These are phyloP conservation scores for Ochotona curzoniae DNA, from an alignment of 2,113 vertebrate species.

Conservation along the genomic window DNA sequence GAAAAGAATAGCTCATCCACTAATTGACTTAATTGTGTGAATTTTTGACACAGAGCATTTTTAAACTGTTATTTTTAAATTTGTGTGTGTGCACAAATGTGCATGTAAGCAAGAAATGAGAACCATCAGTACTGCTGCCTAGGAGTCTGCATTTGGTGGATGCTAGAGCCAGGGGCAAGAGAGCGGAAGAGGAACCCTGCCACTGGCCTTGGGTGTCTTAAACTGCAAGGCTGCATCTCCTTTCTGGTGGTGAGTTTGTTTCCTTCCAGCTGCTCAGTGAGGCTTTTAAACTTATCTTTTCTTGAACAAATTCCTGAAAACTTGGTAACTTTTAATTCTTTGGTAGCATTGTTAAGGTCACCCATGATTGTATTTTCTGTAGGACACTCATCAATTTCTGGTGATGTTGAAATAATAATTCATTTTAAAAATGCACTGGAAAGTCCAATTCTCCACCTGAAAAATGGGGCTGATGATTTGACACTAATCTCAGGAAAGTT, in stretches of 20 bases:
- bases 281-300: not conserved
- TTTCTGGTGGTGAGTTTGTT: not conserved
- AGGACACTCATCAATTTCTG: conserved; percentile 66
- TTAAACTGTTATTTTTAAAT: no score
- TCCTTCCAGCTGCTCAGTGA: not conserved
- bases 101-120: no score
- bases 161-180: no score
- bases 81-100: no score
- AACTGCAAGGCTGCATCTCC: no score
- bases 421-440: not conserved
- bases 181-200: no score
- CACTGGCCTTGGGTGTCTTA: no score
- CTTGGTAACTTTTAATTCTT: not conserved
- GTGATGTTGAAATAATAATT: conserved; percentile 67
- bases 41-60: not conserved
- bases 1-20: not conserved
- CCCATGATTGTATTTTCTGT: conserved; percentile 33
- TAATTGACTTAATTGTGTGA: not conserved
- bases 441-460: conserved; percentile 68
- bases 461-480: conserved; percentile 62
- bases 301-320: not conserved
- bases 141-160: no score
- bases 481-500: conserved; percentile 60
- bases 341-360: conserved; percentile 9
- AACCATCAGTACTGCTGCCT: no score